Percentiles rank a stretch among this genome's conserved stretches.
These are phyloP conservation scores for Clarias macrocephalus DNA, from an alignment of 2,113 vertebrate species.

Conservation along the genomic window DNA sequence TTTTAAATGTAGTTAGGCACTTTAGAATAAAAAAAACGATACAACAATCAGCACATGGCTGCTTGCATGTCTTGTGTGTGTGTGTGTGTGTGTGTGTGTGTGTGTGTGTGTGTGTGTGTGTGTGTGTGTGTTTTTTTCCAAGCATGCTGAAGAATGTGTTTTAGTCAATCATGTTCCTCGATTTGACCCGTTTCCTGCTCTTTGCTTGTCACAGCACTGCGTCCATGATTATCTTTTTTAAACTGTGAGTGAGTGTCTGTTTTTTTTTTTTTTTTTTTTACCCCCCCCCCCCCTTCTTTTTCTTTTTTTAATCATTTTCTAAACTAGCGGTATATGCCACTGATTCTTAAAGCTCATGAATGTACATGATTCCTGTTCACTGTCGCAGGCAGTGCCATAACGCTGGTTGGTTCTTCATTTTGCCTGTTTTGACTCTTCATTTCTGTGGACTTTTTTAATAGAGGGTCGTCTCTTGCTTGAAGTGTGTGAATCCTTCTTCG, in stretches of 20 bases:
- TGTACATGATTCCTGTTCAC: conserved; percentile 29
- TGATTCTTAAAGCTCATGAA: conserved; percentile 36
- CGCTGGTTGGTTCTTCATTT: conserved; percentile 43
- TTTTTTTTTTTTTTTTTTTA: neutral
- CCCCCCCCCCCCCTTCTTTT: neutral
- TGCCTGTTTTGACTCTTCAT: conserved; percentile 43
- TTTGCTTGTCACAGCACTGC: conserved; percentile 25
- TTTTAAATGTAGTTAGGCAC: neutral
- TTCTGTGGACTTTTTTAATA: conserved; percentile 26
- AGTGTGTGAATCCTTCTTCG: conserved; percentile 23
- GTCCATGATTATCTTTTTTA: neutral
- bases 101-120: too few relatives aligned
- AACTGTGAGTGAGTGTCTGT: conserved; percentile 12
- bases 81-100: neutral
- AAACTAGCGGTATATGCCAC: conserved; percentile 34
- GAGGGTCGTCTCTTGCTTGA: conserved; percentile 44
- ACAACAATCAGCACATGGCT: conserved; percentile 33
- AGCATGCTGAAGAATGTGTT: conserved; percentile 44
- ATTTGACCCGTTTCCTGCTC: conserved; percentile 32
- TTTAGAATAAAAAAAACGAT: neutral
- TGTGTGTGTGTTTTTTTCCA: neutral
- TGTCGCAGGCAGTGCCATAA: conserved; percentile 40
- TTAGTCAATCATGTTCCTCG: conserved; percentile 44
- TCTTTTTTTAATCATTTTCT: neutral
- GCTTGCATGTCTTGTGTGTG: neutral